Evolutionary conservation across 2,797 vertebrate species (phyloP).

Genomic region (Tapirus indicus): DNA sequence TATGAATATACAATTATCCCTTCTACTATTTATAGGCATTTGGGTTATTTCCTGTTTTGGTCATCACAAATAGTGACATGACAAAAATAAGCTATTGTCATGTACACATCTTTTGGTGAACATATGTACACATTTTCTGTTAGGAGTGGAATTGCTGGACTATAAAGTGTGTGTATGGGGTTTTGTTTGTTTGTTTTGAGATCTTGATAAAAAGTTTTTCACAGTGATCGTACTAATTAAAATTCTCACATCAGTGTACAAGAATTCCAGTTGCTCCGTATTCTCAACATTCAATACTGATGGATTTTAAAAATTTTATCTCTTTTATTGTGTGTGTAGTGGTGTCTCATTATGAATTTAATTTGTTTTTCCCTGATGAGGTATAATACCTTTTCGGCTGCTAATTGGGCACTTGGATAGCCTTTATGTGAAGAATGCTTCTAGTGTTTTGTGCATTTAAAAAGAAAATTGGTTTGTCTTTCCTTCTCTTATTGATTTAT

Average conservation of each 20-base stretch:
- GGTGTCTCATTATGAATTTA: neutral
- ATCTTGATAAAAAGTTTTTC: neutral
- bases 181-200: neutral
- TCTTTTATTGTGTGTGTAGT: neutral
- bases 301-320: neutral
- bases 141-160: neutral
- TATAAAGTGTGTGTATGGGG: neutral
- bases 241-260: neutral
- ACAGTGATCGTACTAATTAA: neutral
- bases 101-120: neutral
- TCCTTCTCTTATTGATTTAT: neutral
- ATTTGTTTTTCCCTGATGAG: neutral
- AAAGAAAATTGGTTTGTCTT: neutral
- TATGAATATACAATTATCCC: neutral
- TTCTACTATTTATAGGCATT: neutral
- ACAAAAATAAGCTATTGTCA: neutral
- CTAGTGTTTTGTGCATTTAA: neutral
- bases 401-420: neutral
- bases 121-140: neutral
- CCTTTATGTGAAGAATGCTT: neutral
- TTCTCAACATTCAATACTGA: neutral
- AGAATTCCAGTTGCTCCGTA: neutral
- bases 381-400: neutral
- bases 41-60: constrained; percentile 30
- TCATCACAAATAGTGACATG: neutral